Evolutionary conservation across 2,797 vertebrate genomes (phyloP).

Genomic region (Gymnopithys bicolor): DNA sequence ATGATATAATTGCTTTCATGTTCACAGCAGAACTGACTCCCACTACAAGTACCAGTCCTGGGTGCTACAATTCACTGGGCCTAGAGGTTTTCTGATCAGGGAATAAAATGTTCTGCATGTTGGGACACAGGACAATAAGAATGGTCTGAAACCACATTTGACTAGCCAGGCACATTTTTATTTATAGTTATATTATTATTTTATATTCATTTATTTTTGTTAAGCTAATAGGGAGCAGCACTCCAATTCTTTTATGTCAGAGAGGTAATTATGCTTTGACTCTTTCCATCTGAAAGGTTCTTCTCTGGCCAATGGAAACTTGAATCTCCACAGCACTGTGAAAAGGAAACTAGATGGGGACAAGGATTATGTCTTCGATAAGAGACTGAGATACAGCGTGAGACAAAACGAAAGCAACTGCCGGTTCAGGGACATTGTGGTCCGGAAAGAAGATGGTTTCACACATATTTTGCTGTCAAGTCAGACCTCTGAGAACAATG

Average conservation of each 20-base stretch:
- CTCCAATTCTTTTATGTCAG: background rate
- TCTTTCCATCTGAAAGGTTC: slow-evolving; percentile 81
- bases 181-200: background rate
- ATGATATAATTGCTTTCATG: background rate
- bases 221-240: background rate
- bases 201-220: background rate
- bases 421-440: slow-evolving; percentile 96
- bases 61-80: background rate
- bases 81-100: background rate
- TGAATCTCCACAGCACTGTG: slow-evolving; percentile 87
- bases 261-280: slow-evolving; percentile 3
- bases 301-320: slow-evolving; percentile 86
- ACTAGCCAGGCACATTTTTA: background rate
- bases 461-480: slow-evolving; percentile 96
- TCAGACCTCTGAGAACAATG: slow-evolving; percentile 97
- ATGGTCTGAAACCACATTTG: background rate
- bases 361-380: slow-evolving; percentile 94
- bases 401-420: slow-evolving; percentile 95
- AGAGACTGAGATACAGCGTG: slow-evolving; percentile 95
- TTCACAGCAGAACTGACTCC: background rate
- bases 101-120: background rate
- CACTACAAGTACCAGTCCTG: background rate
- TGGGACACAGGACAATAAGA: background rate
- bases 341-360: slow-evolving; percentile 93
- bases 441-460: slow-evolving; percentile 97